These are phyloP conservation scores for Ceratina australensis DNA, from an alignment of 1,140 invertebrate genomes.

Conservation along the genomic window DNA sequence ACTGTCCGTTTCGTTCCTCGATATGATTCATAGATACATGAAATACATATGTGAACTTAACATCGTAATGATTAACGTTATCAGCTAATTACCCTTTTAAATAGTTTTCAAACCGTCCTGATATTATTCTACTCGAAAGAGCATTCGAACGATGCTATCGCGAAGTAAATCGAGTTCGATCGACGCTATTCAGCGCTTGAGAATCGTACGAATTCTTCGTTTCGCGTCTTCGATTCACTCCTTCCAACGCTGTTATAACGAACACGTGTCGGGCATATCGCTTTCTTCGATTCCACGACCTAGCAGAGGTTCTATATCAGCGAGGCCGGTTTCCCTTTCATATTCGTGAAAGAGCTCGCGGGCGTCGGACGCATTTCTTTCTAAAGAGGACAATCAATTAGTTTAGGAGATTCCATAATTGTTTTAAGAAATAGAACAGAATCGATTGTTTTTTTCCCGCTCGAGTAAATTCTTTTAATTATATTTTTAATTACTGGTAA, in stretches of 20 bases:
- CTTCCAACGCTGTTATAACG: background rate
- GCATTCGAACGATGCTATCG: no score
- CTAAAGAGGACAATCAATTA: background rate
- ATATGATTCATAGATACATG: no score
- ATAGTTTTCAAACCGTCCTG: background rate
- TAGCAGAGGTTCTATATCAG: conserved; percentile 41
- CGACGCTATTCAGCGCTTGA: background rate
- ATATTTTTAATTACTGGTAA: no score
- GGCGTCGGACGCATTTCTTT: background rate
- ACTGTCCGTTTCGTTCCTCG: no score
- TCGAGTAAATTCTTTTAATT: background rate
- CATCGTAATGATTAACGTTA: no score
- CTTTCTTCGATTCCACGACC: conserved; percentile 25
- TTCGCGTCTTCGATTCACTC: background rate
- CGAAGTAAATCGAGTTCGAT: background rate
- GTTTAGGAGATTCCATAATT: no score
- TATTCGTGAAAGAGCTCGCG: conserved; percentile 21
- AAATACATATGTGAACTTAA: no score
- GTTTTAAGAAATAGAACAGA: background rate
- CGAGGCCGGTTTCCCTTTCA: conserved; percentile 41
- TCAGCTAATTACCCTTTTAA: background rate
- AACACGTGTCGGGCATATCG: conserved; percentile 29
- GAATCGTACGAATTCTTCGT: conserved; percentile 24
- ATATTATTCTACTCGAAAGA: no score
- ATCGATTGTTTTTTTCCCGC: background rate